A percentile compares a stretch with the other conserved stretches of the same genome.
Evolutionary conservation across 53 echinoderm and acorn worm species (phyloP).

Genomic region (Pentamera pediparva): DNA sequence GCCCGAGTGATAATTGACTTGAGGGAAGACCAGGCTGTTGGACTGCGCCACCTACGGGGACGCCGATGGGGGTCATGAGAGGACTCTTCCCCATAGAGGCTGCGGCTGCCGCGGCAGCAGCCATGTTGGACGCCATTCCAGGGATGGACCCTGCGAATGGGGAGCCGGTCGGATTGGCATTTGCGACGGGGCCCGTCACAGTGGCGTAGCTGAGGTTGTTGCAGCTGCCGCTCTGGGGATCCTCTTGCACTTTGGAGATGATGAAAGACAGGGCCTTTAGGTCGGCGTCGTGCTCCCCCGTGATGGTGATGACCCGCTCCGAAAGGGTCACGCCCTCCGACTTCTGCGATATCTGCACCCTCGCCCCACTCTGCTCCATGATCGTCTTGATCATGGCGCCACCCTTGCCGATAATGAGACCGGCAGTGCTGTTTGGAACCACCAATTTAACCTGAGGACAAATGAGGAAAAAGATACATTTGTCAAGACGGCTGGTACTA

Average conservation of each 20-base stretch:
- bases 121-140: conserved; percentile 69
- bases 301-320: conserved; percentile 87
- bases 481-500: too few species aligned
- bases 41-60: conserved; percentile 21
- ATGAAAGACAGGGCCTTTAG: conserved; percentile 93
- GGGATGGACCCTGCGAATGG: conserved; percentile 87
- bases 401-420: conserved; percentile 92
- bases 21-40: conserved; percentile 59
- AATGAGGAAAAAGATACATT: not conserved
- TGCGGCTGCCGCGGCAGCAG: conserved; percentile 60
- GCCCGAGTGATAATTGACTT: conserved; percentile 42
- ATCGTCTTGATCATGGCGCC: conserved; percentile 96
- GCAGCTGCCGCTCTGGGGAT: conserved; percentile 98
- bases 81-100: conserved; percentile 42
- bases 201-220: conserved; percentile 99
- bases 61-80: conserved; percentile 1
- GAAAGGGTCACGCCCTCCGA: conserved; percentile 94
- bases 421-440: conserved; percentile 98
- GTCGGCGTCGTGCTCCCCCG: conserved; percentile 77
- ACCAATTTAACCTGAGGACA: conserved; percentile 85
- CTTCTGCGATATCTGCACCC: conserved; percentile 98
- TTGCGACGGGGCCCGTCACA: conserved; percentile 91
- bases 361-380: conserved; percentile 92
- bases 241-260: conserved; percentile 90
- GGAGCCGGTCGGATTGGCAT: conserved; percentile 95